phyloP scores from a whole-genome alignment of 2,797 vertebrate genomes.

The Intellagama lesueurii region DNA sequence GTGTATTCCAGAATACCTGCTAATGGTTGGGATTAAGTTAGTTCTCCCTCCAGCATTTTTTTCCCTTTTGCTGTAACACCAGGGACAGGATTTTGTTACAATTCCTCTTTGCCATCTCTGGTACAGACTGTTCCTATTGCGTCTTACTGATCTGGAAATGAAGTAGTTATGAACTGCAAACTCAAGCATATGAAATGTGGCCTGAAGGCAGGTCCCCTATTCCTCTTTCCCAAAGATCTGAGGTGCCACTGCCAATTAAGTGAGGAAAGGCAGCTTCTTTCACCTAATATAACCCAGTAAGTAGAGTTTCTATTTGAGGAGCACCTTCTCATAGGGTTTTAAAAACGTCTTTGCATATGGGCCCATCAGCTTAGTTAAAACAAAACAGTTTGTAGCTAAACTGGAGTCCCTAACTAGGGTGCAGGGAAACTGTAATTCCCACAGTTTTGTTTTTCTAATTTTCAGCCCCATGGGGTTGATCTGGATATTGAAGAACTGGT shows the following conservation, averaged over 20 bases:
- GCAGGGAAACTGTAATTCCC: background rate
- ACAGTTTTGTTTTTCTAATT: background rate
- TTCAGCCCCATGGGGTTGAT: background rate
- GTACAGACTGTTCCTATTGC: conserved; percentile 30
- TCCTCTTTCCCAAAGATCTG: conserved; percentile 7
- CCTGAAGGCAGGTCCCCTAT: conserved; percentile 4
- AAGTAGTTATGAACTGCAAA: conserved; percentile 25
- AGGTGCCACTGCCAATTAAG: background rate
- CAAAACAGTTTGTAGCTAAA: background rate
- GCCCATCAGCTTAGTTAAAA: background rate
- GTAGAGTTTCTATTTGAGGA: background rate
- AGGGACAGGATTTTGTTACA: conserved; percentile 37
- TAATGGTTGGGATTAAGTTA: conserved; percentile 62
- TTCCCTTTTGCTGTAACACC: background rate
- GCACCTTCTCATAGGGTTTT: background rate
- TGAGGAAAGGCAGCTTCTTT: background rate
- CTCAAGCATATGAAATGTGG: background rate
- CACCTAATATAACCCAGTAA: conserved; percentile 7
- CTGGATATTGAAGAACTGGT: background rate
- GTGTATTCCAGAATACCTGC: background rate
- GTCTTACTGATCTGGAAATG: conserved; percentile 43
- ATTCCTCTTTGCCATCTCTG: conserved; percentile 50
- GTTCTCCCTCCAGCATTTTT: conserved; percentile 43
- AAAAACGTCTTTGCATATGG: background rate
- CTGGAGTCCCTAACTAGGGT: background rate